Percentiles rank a stretch among this genome's conserved stretches.
phyloP scores from a whole-genome alignment of 1,140 invertebrate species.

The Anadara kagoshimensis region DNA sequence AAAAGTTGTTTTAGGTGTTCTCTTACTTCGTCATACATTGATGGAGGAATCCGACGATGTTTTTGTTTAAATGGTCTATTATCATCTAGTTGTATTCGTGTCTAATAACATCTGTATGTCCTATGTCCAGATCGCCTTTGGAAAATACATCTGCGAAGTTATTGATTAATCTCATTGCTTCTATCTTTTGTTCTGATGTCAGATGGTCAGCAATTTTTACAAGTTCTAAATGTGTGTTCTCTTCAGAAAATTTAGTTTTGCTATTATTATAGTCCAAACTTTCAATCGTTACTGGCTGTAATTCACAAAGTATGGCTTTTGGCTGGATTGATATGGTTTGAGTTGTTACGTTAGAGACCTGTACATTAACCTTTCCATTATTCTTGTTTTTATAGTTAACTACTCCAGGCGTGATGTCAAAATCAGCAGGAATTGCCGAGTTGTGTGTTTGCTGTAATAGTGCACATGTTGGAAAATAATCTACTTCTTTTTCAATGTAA shows the following conservation, averaged over 20 bases:
- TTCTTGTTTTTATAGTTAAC: not conserved
- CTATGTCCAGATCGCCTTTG: conserved; percentile 2
- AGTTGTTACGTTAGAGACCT: not conserved
- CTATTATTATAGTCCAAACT: not conserved
- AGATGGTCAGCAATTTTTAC: not conserved
- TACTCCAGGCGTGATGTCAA: not conserved
- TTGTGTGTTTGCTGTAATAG: not conserved
- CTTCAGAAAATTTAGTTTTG: not conserved
- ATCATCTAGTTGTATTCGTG: conserved; percentile 1
- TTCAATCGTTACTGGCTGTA: not conserved
- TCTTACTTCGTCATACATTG: conserved; percentile 11
- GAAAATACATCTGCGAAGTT: not conserved
- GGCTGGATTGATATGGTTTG: not conserved
- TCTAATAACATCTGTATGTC: not conserved
- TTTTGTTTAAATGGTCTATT: conserved; percentile 11
- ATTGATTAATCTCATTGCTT: not conserved
- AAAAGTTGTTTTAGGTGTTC: not conserved
- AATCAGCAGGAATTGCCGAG: not conserved
- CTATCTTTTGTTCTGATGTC: not conserved
- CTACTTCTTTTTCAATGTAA: conserved; percentile 19
- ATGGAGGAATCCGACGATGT: not conserved
- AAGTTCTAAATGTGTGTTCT: not conserved
- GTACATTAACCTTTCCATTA: not conserved
- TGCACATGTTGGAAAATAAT: not conserved
- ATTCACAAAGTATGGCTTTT: not conserved